Conservation (phyloP, 1,140 invertebrate species). For the Elymnias hypermnestra region DNA sequence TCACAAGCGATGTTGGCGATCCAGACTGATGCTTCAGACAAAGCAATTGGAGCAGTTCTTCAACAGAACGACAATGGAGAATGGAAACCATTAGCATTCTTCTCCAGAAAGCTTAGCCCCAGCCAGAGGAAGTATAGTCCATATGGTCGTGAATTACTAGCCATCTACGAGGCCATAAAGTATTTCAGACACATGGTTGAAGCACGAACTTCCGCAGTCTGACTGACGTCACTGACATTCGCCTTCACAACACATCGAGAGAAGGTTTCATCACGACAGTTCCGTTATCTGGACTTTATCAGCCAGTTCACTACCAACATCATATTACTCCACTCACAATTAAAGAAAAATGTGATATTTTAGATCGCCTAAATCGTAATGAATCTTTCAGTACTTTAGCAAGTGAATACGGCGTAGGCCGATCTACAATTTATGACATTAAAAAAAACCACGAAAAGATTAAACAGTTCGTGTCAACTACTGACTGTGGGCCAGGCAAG, state of each 20-base stretch:
- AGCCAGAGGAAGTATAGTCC: slow-evolving; percentile 5
- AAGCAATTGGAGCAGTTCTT: slow-evolving; percentile 6
- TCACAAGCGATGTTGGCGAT: neutral
- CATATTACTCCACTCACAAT: too few species aligned
- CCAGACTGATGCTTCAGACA: slow-evolving; percentile 12
- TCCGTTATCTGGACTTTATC: too few species aligned
- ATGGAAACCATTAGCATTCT: slow-evolving; percentile 10
- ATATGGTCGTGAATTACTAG: slow-evolving; percentile 10
- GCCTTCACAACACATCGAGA: too few species aligned
- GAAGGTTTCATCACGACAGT: too few species aligned
- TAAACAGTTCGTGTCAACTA: slow-evolving; percentile 37
- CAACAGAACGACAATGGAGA: slow-evolving; percentile 4
- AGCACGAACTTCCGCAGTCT: too few species aligned
- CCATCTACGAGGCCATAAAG: slow-evolving; percentile 8
- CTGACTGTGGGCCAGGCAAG: slow-evolving; percentile 38
- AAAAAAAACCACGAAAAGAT: slow-evolving; percentile 34
- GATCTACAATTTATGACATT: slow-evolving; percentile 38
- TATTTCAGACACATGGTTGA: slow-evolving; percentile 10
- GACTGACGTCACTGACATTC: too few species aligned
- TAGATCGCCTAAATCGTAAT: slow-evolving; percentile 34
- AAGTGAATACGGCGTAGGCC: slow-evolving; percentile 34
- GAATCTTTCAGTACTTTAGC: slow-evolving; percentile 35
- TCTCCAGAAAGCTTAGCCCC: slow-evolving; percentile 1
- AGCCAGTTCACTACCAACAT: too few species aligned
- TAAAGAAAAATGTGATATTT: too few species aligned